Base-by-base conservation (phyloP, 2,797 vertebrate genomes). In the Catostomus latipinnis region DNA sequence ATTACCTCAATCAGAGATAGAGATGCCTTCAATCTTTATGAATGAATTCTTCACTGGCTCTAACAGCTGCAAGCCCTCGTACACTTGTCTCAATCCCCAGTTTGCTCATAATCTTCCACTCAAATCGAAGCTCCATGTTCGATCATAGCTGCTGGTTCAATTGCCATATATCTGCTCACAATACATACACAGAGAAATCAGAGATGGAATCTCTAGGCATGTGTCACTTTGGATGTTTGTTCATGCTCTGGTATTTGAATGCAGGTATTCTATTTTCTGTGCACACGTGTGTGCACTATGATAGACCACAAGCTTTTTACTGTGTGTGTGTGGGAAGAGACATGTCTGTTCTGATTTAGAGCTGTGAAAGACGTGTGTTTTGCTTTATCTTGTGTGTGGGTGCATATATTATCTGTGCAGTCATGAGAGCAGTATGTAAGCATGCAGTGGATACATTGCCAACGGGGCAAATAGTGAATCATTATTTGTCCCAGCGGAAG, bases 401-500 rank as follows among this genome's bases (percentile, higher is more conserved):
- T 60, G 65, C 54, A 60, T 48, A 77, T 77, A 50, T 67, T 57
- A 58, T 69, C 46, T 18, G 67, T 2, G 60, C 54, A 56, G 71
- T 14, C 8, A 10, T 43, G 22, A 63, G 34, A 53, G 57, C 67
- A 16, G 52, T 45, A 49, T 77, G 56, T 22, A 45, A 49, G 66
- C 10, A 60, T 50, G 14, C 9, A 10, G 58, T 18, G 11, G n/a
- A 54, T 78, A 63, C 49, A 48, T 83, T 1, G 54, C 72, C 8
- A 8, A 45, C 65, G 13, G 60, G 58, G 52, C 50, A 72, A 8
- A 78, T 65, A 57, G 81, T 46, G 53, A 76, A 69, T 69, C 69
- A 70, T 70, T 78, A 73, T 49, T 74, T 82, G 63, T 78, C 57
- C 63, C 72, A 52, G 48, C 75, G 76, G 71, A 78, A 83, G 66